These are phyloP conservation scores for Helogale parvula DNA, from an alignment of 2,113 vertebrate genomes.

Conservation along the genomic window DNA sequence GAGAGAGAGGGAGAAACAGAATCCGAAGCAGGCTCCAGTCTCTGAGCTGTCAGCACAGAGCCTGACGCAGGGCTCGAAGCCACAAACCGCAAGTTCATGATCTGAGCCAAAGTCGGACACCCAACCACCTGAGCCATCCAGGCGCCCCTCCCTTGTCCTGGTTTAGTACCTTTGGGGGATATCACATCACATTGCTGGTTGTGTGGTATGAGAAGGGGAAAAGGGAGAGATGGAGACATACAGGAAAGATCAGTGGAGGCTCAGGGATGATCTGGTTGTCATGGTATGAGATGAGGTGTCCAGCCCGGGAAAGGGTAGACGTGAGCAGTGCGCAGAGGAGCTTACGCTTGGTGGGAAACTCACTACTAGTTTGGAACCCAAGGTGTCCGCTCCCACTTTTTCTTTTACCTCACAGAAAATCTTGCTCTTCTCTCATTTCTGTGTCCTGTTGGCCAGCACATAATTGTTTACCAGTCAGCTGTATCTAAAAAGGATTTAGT, in stretches of 20 bases:
- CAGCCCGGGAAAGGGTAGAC: neutral
- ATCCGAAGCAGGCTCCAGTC: too few relatives aligned
- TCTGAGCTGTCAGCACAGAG: too few relatives aligned
- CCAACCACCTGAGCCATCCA: too few relatives aligned
- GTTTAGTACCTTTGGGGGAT: neutral
- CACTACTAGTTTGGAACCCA: neutral
- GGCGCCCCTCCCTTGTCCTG: too few relatives aligned
- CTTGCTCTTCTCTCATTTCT: neutral
- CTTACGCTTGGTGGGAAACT: neutral
- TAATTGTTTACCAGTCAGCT: neutral
- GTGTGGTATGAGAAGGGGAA: neutral
- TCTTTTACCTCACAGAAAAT: neutral
- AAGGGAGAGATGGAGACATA: neutral
- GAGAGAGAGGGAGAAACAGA: too few relatives aligned
- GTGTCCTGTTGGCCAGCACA: neutral
- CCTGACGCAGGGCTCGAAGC: too few relatives aligned
- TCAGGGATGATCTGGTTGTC: neutral
- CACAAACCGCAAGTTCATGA: too few relatives aligned
- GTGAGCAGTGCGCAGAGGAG: fast-evolving
- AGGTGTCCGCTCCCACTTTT: neutral
- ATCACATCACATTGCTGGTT: too few relatives aligned
- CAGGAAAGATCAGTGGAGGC: neutral
- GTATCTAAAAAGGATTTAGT: neutral
- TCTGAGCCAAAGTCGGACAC: too few relatives aligned
- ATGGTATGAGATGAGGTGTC: neutral